Evolutionary conservation across 2,888 invertebrate genomes (phyloP), one percentile per base, ranked within the genome.

Genomic region (Watsonalla cultraria): DNA sequence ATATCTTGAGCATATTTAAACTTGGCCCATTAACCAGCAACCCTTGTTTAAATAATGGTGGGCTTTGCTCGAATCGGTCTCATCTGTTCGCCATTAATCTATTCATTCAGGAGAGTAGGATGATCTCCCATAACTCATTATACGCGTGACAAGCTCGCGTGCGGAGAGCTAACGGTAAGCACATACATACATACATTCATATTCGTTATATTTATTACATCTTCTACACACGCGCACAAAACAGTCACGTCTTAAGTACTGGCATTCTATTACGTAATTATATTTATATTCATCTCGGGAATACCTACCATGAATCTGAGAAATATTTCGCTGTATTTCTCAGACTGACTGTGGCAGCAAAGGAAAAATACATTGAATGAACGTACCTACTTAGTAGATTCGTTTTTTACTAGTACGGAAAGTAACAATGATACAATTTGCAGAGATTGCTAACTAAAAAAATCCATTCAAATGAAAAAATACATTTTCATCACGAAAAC

Each of bases 71-170:
- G 13, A 13, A 13, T 48, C 13, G 14, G 14, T 37, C 37, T 49
- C 15, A 48, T 14, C 37, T 48, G 48, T 7, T 35, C 37, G 14
- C 37, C 48, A 48, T 48, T 48, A 48, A 49, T 49, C 39, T 49
- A 37, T 49, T 49, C 48, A 49, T 13, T 33, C 39, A 37, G 9
- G 48, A 37, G 37, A 7, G 14, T 15, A 37, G 35, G 55, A 54
- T 54, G 48, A 54, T 52, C 52, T 54, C 55, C 56, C 59, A 60
- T 68, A 70, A 70, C 63, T 68, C 68, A 70, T 69, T 65, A 70
- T 57, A 42, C 59, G 55, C 37, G 55, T 53, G 70, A 62, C 70
- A 67, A 56, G 51, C 47, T 68, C 65, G 68, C 68, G 70, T 68
- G 67, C 56, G 50, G 47, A 55, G 48, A 51, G 8, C 39, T 47